A percentile compares a stretch with the other conserved stretches of the same genome.
phyloP scores from a whole-genome alignment of 2,888 invertebrate genomes.

The Tubulanus polymorphus region DNA sequence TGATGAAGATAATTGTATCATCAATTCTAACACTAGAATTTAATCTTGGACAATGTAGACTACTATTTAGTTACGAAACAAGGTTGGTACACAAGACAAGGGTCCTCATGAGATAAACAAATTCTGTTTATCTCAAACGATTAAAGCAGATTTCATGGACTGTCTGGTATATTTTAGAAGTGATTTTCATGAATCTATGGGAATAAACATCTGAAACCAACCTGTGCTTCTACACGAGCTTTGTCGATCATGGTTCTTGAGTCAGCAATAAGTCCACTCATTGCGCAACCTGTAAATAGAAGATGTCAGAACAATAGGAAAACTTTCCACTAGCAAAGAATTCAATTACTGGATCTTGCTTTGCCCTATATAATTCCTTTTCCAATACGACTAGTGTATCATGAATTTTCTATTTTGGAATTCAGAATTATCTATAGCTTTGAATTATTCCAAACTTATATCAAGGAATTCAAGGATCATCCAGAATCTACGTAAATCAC shows the following conservation, averaged over 20 bases:
- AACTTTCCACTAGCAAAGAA: not conserved
- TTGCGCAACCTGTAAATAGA: slow-evolving; percentile 70
- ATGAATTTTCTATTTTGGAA: no score
- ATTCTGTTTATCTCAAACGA: no score
- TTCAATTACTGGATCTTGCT: not conserved
- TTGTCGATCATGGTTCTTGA: slow-evolving; percentile 89
- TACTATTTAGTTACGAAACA: not conserved
- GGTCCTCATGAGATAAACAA: no score
- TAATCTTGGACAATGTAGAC: not conserved
- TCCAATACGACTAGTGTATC: not conserved
- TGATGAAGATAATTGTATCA: not conserved
- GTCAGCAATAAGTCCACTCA: slow-evolving; percentile 97
- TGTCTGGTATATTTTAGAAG: not conserved
- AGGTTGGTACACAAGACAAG: no score
- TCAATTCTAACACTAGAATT: slow-evolving; percentile 38
- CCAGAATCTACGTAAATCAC: not conserved
- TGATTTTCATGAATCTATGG: no score
- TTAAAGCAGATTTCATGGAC: not conserved
- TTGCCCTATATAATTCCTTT: not conserved
- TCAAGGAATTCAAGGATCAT: not conserved
- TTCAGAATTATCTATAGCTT: no score
- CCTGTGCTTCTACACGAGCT: slow-evolving; percentile 91
- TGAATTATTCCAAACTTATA: not conserved
- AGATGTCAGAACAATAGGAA: slow-evolving; percentile 13
- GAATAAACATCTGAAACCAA: no score